Evolutionary conservation across 2,113 vertebrate species (phyloP).

Genomic region (Elgaria multicarinata): DNA sequence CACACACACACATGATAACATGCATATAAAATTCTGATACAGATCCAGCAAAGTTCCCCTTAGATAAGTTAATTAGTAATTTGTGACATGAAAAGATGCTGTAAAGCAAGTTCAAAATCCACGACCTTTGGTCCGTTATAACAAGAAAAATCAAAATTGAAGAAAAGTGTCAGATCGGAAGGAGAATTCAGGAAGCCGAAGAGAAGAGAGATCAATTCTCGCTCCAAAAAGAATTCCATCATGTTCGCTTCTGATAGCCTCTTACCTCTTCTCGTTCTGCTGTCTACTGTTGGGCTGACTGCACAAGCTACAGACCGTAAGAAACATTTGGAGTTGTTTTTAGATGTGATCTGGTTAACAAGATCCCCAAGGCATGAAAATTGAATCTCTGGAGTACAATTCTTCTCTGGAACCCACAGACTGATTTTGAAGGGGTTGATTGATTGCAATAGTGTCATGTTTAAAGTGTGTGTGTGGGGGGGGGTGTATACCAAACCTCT

Average conservation of each 20-base stretch:
- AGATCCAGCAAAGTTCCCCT: conserved; percentile 6
- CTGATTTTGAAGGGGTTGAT: background rate
- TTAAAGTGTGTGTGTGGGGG: background rate
- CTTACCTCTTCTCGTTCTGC: conserved; percentile 38
- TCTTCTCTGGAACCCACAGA: background rate
- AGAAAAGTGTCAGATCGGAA: background rate
- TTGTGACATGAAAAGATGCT: conserved; percentile 38
- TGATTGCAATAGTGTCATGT: background rate
- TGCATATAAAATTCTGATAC: background rate
- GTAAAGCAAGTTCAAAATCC: conserved; percentile 69
- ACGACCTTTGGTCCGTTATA: conserved; percentile 24
- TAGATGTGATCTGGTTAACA: background rate
- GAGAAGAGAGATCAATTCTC: background rate
- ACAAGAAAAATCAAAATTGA: background rate
- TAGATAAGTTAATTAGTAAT: conserved; percentile 67
- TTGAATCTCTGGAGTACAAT: background rate
- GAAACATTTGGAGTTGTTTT: background rate
- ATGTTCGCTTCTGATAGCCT: conserved; percentile 27
- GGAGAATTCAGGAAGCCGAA: background rate
- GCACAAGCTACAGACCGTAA: conserved; percentile 49
- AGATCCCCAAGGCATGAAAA: background rate
- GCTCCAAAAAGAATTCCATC: background rate
- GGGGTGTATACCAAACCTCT: too few relatives aligned
- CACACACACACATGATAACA: background rate
- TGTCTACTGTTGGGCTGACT: conserved; percentile 34